A percentile compares a stretch with the other conserved stretches of the same genome.
phyloP scores from a whole-genome alignment of 1,140 invertebrate species.

The Schmidtea mediterranea region DNA sequence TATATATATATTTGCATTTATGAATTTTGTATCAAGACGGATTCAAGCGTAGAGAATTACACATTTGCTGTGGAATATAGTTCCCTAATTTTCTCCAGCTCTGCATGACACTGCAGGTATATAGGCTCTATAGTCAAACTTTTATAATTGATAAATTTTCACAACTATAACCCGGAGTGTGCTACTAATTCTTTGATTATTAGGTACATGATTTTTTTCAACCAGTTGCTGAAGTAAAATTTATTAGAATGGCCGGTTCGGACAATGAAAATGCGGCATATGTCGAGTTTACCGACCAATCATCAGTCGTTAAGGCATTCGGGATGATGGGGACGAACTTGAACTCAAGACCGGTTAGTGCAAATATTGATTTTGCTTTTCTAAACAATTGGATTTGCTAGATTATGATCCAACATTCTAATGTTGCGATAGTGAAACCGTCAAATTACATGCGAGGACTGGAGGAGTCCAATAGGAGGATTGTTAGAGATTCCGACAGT shows the following conservation, averaged over 20 bases:
- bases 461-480: constrained; percentile 10
- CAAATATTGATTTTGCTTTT: background rate
- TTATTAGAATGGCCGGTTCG: constrained; percentile 59
- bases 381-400: constrained; percentile 13
- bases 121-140: no score
- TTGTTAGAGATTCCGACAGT: constrained; percentile 5
- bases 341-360: background rate
- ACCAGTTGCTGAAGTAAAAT: constrained; percentile 70
- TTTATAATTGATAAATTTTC: no score
- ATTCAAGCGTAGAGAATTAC: no score
- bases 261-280: constrained; percentile 49
- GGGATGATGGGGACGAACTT: constrained; percentile 11
- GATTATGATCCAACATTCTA: constrained; percentile 50
- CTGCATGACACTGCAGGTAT: no score
- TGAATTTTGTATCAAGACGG: no score
- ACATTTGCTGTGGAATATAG: no score
- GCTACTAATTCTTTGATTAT: background rate
- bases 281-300: constrained; percentile 74
- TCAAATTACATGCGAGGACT: constrained; percentile 15
- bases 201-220: constrained; percentile 40
- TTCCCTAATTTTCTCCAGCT: no score
- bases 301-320: constrained; percentile 53
- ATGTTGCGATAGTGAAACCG: constrained; percentile 61
- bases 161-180: background rate
- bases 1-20: no score